These are phyloP conservation scores for Pammene aurita DNA, from an alignment of 2,888 invertebrate species.

Conservation along the genomic window DNA sequence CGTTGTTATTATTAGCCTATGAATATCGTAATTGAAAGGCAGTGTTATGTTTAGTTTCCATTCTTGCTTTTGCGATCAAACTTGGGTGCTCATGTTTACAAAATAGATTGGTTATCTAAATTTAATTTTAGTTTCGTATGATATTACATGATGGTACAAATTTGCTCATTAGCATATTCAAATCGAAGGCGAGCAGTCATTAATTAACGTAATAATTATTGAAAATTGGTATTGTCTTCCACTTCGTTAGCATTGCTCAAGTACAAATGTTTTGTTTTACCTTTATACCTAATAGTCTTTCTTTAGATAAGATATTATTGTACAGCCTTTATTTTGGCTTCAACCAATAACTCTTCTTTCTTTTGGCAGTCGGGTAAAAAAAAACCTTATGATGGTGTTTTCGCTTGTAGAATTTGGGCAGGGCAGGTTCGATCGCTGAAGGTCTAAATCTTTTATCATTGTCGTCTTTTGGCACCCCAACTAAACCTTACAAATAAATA, in stretches of 20 bases:
- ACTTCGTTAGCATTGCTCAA: neutral
- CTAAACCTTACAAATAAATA: too few species aligned
- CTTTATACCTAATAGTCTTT: too few species aligned
- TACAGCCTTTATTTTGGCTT: too few species aligned
- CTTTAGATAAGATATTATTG: too few species aligned
- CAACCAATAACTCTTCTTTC: too few species aligned
- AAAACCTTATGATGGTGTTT: too few species aligned
- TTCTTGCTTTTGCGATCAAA: constrained; percentile 3
- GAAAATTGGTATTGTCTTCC: constrained; percentile 4
- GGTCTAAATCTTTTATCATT: too few species aligned
- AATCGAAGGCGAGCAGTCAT: constrained; percentile 12
- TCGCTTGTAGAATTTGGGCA: too few species aligned
- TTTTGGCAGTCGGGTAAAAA: too few species aligned
- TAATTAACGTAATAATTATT: constrained; percentile 15
- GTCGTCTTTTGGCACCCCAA: too few species aligned
- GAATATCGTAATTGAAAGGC: neutral
- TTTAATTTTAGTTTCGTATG: neutral
- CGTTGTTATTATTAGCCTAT: neutral
- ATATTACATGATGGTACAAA: constrained; percentile 19
- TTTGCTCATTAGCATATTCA: constrained; percentile 17
- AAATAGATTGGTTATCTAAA: neutral
- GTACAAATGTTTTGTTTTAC: neutral
- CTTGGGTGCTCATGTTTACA: neutral
- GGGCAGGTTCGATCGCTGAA: too few species aligned
- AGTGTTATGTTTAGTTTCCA: neutral